These are phyloP conservation scores for Anaspis maculata DNA, from an alignment of 2,888 invertebrate genomes.

Conservation along the genomic window DNA sequence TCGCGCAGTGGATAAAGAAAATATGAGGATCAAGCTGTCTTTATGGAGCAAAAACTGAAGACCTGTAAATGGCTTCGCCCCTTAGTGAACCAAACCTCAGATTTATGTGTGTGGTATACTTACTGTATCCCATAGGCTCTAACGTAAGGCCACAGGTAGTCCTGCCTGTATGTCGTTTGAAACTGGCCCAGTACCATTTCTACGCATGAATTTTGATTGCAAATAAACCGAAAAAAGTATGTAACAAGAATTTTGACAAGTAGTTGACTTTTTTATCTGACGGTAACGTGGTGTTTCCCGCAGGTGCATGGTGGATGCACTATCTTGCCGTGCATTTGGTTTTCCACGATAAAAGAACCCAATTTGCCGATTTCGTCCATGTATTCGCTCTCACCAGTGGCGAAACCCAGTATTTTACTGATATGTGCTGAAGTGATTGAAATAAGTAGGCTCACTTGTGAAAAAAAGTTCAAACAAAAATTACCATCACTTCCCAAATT, in stretches of 20 bases:
- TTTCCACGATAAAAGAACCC: constrained; percentile 21
- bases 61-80: no score
- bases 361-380: constrained; percentile 20
- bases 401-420: constrained; percentile 20
- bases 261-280: not conserved
- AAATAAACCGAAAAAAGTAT: constrained; percentile 7
- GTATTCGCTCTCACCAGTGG: constrained; percentile 23
- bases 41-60: no score
- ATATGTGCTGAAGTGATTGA: no score
- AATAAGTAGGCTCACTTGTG: no score
- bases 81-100: no score
- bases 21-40: no score
- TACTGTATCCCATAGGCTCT: constrained; percentile 35
- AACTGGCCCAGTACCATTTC: constrained; percentile 52
- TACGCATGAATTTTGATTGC: no score
- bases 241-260: constrained; percentile 12
- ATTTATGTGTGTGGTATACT: no score
- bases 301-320: constrained; percentile 14
- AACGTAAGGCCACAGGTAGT: constrained; percentile 54
- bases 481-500: constrained; percentile 21
- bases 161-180: constrained; percentile 54
- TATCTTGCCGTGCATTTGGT: constrained; percentile 23
- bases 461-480: no score
- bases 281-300: not conserved
- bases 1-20: no score